A percentile compares a stretch with the other conserved stretches of the same genome.
phyloP scores from a whole-genome alignment of 1,140 invertebrate species.

The Temnothorax curvispinosus region DNA sequence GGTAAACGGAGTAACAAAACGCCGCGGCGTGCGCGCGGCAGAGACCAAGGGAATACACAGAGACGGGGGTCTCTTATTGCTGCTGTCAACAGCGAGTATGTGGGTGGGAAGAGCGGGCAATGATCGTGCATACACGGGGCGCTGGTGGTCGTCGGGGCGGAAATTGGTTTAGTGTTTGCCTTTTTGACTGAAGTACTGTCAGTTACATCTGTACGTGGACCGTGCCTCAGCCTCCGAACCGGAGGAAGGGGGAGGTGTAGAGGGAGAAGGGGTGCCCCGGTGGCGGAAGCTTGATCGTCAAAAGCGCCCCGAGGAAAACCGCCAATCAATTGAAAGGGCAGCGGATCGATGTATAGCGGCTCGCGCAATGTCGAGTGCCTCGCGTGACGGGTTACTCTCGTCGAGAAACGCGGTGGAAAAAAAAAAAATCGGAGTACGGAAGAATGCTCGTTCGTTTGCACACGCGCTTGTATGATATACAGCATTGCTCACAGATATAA shows the following conservation, averaged over 20 bases:
- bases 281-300: conserved; percentile 52
- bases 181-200: conserved; percentile 65
- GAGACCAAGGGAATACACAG: conserved; percentile 10
- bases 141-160: conserved; percentile 10
- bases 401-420: neutral
- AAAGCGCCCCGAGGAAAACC: conserved; percentile 66
- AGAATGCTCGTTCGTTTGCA: conserved; percentile 7
- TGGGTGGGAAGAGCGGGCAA: conserved; percentile 13
- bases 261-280: neutral
- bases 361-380: conserved; percentile 16
- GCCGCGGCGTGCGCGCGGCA: neutral
- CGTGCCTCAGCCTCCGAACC: neutral
- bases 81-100: conserved; percentile 28
- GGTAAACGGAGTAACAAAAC: conserved; percentile 51
- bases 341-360: conserved; percentile 7
- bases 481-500: neutral
- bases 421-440: conserved; percentile 29
- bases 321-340: conserved; percentile 62
- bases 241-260: neutral
- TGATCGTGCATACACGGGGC: conserved; percentile 19
- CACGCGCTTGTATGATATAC: neutral
- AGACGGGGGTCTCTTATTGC: conserved; percentile 44
- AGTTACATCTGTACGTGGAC: conserved; percentile 62
- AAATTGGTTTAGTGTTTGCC: conserved; percentile 64
- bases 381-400: conserved; percentile 43